Evolutionary conservation across 2,888 invertebrate species (phyloP), one percentile per base, ranked within the genome.

Genomic region (Anarsia innoxiella): DNA sequence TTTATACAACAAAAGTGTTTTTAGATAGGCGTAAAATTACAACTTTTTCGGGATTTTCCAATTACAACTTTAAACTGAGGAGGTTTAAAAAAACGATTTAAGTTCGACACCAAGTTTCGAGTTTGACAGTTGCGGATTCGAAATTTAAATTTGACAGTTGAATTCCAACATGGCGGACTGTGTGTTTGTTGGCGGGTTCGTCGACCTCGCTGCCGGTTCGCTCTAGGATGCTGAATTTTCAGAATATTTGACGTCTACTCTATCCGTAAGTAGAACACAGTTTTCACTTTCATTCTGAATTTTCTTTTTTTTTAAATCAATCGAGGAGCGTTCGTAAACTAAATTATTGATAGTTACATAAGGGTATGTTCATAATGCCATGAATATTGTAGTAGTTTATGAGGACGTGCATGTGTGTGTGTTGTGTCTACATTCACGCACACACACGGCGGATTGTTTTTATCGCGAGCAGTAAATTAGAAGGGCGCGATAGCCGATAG

Each of bases 1-100:
- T 84, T 83, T 84, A 79, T 82, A 84, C 80, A 82, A 75, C 48
- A 66, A 59, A 76, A 79, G 82, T 83, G 83, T 80, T 82, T 77
- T 73, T 78, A 83, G 66, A 68, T 83, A 82, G 77, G 69, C 63
- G 76, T 76, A 68, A 25, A 32, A 76, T 63, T 68, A 74, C 77
- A 73, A 66, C 65, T 26, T 32, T n/a, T n/a, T 32, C 23, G 26
- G 27, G 14, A 35, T n/a, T 27, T 34, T 35, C 27, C 23, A 15
- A 23, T 25, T 23, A 19, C 8, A 39, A 26, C 34, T 26, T 3
- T 27, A 15, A 33, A 31, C 26, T n/a, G n/a, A n/a, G n/a, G n/a
- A n/a, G n/a, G n/a, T n/a, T n/a, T n/a, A 16, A 10, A 31, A 2
- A 30, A 34, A 38, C 23, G 26, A 44, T 48, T 51, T 49, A 51